Percentiles rank a stretch among this genome's conserved stretches.
Evolutionary conservation across 1,140 invertebrate species (phyloP).

Genomic region (Cyclargus thomasi): DNA sequence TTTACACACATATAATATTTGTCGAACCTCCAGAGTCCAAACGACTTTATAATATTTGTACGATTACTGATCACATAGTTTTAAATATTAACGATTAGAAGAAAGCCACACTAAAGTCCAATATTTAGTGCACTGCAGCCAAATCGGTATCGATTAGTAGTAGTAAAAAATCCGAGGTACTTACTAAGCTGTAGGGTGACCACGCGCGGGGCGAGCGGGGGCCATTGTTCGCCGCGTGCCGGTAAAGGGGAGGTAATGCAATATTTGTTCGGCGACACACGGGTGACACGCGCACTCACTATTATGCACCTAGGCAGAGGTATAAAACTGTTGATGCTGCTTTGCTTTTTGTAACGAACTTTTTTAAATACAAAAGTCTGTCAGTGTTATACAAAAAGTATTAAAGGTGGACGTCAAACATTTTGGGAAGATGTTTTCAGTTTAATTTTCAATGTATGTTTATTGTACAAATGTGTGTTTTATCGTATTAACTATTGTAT

Average conservation of each 20-base stretch:
- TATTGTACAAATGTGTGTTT: no score
- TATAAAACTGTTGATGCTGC: conserved; percentile 31
- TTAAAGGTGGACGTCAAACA: no score
- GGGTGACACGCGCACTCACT: conserved; percentile 56
- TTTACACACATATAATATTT: no score
- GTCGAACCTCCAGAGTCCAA: no score
- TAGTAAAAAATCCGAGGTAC: conserved; percentile 44
- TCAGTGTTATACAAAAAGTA: no score
- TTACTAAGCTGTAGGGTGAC: conserved; percentile 55
- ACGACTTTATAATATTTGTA: no score
- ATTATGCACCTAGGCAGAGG: conserved; percentile 56
- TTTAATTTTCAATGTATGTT: no score
- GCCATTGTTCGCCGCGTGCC: conserved; percentile 37
- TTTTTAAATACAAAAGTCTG: neutral
- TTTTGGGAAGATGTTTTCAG: no score
- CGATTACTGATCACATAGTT: no score
- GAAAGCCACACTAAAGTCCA: no score
- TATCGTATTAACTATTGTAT: no score
- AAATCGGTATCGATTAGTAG: conserved; percentile 20
- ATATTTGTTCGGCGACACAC: conserved; percentile 70
- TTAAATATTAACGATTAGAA: no score
- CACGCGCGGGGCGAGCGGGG: conserved; percentile 38
- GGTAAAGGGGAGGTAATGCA: conserved; percentile 48
- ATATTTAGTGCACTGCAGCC: neutral
- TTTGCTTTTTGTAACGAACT: neutral